These are phyloP conservation scores for Scaptodrosophila lebanonensis DNA, from an alignment of 1,140 invertebrate genomes.

Conservation along the genomic window DNA sequence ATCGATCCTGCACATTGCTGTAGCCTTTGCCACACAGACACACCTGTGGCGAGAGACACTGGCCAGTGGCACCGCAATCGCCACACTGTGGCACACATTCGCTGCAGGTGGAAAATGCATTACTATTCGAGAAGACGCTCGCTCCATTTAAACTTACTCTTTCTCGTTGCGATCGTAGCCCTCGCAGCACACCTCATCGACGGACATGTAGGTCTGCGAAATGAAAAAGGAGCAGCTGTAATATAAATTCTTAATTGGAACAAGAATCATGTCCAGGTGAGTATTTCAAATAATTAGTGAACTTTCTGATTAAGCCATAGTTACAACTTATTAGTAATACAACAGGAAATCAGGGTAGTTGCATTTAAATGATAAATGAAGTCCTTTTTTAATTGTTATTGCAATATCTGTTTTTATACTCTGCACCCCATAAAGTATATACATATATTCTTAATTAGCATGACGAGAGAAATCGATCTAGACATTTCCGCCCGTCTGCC, in stretches of 20 bases:
- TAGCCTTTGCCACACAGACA: constrained; percentile 55
- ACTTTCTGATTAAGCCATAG: too few relatives aligned
- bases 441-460: too few relatives aligned
- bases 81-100: constrained; percentile 52
- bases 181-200: constrained; percentile 55
- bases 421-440: too few relatives aligned
- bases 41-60: constrained; percentile 45
- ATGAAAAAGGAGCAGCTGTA: not conserved
- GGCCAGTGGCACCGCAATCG: constrained; percentile 49
- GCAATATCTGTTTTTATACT: too few relatives aligned
- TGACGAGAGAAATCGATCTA: too few relatives aligned
- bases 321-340: too few relatives aligned
- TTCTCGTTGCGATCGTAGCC: constrained; percentile 46
- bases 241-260: not conserved
- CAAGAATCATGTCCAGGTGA: too few relatives aligned
- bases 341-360: too few relatives aligned
- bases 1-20: constrained; percentile 35
- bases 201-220: constrained; percentile 44
- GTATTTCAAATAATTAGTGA: too few relatives aligned
- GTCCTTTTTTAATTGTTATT: too few relatives aligned
- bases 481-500: too few relatives aligned
- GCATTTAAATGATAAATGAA: too few relatives aligned
- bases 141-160: constrained; percentile 30
- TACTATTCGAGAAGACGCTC: not conserved
- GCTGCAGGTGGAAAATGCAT: constrained; percentile 9